Evolutionary conservation across 1,140 invertebrate species (phyloP).

Genomic region (Drosophila mayri): DNA sequence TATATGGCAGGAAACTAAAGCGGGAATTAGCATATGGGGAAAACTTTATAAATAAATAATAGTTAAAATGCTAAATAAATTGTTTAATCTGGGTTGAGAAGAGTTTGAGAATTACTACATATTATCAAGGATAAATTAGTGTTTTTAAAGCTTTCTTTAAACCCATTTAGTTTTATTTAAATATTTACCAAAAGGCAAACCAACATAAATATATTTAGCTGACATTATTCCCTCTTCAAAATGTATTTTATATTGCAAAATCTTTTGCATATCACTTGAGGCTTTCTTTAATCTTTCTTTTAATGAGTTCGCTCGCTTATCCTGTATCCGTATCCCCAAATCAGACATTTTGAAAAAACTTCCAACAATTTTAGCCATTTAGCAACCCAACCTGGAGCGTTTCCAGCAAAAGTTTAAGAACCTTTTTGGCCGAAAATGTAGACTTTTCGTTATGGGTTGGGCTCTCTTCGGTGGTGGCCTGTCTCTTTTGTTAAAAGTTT

Average conservation of each 20-base stretch:
- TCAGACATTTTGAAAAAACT: conserved; percentile 29
- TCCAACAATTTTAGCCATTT: conserved; percentile 17
- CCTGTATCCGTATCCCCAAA: conserved; percentile 7
- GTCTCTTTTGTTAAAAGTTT: conserved; percentile 38
- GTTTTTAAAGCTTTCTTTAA: not conserved
- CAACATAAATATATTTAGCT: not conserved
- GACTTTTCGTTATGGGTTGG: conserved; percentile 3
- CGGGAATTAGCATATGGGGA: not conserved
- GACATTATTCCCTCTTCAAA: not conserved
- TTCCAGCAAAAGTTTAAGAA: conserved; percentile 36
- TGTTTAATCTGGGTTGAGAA: not conserved
- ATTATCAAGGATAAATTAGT: too few relatives aligned
- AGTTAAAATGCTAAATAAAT: not conserved
- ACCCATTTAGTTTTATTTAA: not conserved
- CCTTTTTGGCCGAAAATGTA: conserved; percentile 11
- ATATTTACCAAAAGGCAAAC: not conserved
- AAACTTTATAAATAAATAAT: not conserved
- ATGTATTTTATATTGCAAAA: not conserved
- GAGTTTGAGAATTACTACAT: too few relatives aligned
- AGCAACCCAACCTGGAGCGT: conserved; percentile 8
- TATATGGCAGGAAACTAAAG: not conserved
- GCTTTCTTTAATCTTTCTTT: conserved; percentile 3
- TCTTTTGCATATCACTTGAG: not conserved
- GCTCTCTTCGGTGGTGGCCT: not conserved
- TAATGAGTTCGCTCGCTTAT: conserved; percentile 24